Percentiles rank a stretch among this genome's conserved stretches.
These are phyloP conservation scores for Scylla paramamosain DNA, from an alignment of 1,140 invertebrate genomes.

Conservation along the genomic window DNA sequence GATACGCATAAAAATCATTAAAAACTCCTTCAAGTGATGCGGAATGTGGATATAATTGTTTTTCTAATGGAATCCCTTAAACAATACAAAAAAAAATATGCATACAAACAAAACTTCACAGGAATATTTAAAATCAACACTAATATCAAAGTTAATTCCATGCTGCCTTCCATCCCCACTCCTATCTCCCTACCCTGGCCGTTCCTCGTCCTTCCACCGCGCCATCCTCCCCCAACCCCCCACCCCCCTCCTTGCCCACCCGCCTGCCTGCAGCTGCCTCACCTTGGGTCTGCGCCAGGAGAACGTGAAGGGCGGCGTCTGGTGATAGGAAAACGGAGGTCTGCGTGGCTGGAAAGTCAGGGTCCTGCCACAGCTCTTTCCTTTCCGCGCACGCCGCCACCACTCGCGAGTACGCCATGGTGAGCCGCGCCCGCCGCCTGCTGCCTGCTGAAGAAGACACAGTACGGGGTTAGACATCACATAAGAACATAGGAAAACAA, in stretches of 20 bases:
- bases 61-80: too few species aligned
- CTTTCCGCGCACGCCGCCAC: slow-evolving; percentile 89
- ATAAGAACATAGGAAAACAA: too few species aligned
- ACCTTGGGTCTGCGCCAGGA: slow-evolving; percentile 95
- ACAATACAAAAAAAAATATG: too few species aligned
- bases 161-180: neutral
- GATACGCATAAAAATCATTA: too few species aligned
- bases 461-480: neutral
- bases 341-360: slow-evolving; percentile 93
- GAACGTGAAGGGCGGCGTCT: slow-evolving; percentile 94
- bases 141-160: too few species aligned
- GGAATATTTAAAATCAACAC: too few species aligned
- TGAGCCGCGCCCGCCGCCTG: slow-evolving; percentile 48
- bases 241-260: neutral
- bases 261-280: slow-evolving; percentile 71
- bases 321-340: slow-evolving; percentile 94
- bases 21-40: too few species aligned
- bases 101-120: too few species aligned
- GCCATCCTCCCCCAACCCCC: neutral
- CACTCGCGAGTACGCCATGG: slow-evolving; percentile 90
- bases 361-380: slow-evolving; percentile 94
- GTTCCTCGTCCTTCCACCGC: neutral
- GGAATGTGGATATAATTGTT: too few species aligned
- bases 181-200: neutral
- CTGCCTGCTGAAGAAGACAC: too few species aligned